Percentiles rank a stretch among this genome's conserved stretches.
phyloP scores from a whole-genome alignment of 2,113 vertebrate species.

The Myrmecophaga tridactyla region DNA sequence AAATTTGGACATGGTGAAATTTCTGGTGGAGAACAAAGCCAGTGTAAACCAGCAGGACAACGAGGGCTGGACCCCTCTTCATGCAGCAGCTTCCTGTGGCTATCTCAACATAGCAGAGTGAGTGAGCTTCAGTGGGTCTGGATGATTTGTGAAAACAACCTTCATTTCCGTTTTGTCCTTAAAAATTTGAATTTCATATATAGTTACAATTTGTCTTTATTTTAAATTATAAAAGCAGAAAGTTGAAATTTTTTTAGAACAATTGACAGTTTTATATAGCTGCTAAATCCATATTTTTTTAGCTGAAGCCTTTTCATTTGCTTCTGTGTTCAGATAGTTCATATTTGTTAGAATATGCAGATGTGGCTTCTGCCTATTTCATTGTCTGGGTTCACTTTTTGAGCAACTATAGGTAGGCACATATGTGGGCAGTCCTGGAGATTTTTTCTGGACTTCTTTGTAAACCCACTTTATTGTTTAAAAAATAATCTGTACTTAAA shows the following conservation, averaged over 20 bases:
- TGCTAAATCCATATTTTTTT: not conserved
- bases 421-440: not conserved
- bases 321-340: not conserved
- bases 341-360: not conserved
- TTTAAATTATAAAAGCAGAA: not conserved
- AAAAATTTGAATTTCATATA: not conserved
- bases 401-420: not conserved
- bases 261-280: not conserved
- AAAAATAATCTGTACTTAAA: not conserved
- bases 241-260: not conserved
- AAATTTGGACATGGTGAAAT: constrained; percentile 94
- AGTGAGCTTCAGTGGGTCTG: constrained; percentile 83
- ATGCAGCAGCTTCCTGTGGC: constrained; percentile 94
- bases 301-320: not conserved
- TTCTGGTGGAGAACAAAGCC: constrained; percentile 91
- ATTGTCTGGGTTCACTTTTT: not conserved
- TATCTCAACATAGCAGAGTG: constrained; percentile 95
- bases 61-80: constrained; percentile 97
- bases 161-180: not conserved
- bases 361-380: not conserved
- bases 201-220: too few species aligned
- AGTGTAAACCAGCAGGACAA: constrained; percentile 94
- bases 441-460: not conserved
- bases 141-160: not conserved
- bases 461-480: constrained; percentile 3